Conservation (phyloP, 2,888 invertebrate genomes). For the Mesorhabditis belari region DNA sequence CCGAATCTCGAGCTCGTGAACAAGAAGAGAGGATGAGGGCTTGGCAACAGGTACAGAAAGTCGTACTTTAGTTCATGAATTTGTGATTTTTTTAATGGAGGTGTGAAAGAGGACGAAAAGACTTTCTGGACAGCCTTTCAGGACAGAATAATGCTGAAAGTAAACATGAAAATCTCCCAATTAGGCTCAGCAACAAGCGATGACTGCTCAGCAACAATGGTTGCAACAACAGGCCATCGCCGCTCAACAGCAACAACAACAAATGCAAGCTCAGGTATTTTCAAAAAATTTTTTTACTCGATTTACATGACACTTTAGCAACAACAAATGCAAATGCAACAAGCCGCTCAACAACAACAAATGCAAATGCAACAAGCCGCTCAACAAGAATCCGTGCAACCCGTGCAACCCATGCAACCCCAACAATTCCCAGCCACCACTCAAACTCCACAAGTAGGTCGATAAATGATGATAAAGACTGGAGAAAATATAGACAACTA, state of each 20-base stretch:
- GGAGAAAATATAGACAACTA: no score
- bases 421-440: slow-evolving; percentile 1
- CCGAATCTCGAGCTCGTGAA: not conserved
- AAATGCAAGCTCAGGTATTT: not conserved
- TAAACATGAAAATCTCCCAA: not conserved
- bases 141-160: not conserved
- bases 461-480: no score
- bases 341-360: not conserved
- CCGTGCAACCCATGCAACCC: slow-evolving; percentile 6
- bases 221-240: no score
- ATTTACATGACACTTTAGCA: no score
- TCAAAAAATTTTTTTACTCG: no score
- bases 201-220: no score
- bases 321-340: not conserved
- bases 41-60: not conserved
- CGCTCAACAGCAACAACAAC: slow-evolving; percentile 11
- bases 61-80: no score
- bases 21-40: not conserved
- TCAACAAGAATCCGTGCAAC: slow-evolving; percentile 1
- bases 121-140: no score
- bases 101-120: no score
- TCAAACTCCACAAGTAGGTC: not conserved
- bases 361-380: not conserved
- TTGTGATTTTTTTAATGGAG: no score
- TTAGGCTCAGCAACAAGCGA: not conserved